Conservation (phyloP, 2,113 vertebrate genomes). For the Alces alces region DNA sequence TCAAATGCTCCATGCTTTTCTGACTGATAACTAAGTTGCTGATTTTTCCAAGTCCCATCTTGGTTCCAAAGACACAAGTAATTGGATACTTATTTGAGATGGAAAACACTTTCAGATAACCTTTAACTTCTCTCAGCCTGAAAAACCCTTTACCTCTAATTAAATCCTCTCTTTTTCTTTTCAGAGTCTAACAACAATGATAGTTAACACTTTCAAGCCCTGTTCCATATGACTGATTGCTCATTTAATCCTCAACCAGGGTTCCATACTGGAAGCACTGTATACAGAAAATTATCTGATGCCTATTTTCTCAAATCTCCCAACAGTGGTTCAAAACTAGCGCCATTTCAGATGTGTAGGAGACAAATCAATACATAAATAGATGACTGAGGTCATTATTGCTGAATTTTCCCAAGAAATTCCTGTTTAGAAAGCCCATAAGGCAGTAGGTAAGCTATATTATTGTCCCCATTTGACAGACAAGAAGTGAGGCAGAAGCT, state of each 20-base stretch:
- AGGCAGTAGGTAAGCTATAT: not conserved
- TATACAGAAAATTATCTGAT: not conserved
- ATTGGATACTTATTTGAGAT: not conserved
- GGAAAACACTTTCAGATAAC: constrained; percentile 22
- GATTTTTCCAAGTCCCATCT: not conserved
- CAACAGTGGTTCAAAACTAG: not conserved
- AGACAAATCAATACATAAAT: not conserved
- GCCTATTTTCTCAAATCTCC: not conserved
- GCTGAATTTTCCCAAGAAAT: not conserved
- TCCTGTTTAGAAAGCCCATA: not conserved
- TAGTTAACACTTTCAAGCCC: not conserved
- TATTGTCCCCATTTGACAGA: not conserved
- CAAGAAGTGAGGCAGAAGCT: not conserved
- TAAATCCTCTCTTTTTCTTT: not conserved
- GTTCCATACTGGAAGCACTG: not conserved
- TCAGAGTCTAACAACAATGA: not conserved
- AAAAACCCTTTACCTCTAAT: constrained; percentile 17
- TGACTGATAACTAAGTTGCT: not conserved
- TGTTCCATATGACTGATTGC: not conserved
- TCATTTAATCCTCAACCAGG: not conserved
- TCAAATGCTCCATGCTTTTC: not conserved
- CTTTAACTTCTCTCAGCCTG: not conserved
- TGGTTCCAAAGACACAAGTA: not conserved
- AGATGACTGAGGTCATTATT: not conserved
- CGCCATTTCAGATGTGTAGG: not conserved